Percentiles rank a stretch among this genome's conserved stretches.
Evolutionary conservation across 2,113 vertebrate species (phyloP).

Genomic region (Alligator mississippiensis): DNA sequence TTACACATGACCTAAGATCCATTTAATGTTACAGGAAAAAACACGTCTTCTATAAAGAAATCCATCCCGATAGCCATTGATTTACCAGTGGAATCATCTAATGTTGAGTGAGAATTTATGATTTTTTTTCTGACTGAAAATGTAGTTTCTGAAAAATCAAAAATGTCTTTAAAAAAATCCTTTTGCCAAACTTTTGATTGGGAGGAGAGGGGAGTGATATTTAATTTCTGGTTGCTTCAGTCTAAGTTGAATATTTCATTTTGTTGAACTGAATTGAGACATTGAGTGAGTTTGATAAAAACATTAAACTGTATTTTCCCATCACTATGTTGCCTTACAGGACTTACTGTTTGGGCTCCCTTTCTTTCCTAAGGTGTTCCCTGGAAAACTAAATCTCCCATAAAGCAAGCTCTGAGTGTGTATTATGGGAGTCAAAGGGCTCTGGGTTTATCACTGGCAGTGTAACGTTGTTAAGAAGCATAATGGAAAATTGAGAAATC

Average conservation of each 20-base stretch:
- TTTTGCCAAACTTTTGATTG: not conserved
- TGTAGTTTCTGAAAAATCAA: not conserved
- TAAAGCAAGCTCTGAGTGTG: not conserved
- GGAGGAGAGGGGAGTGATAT: not conserved
- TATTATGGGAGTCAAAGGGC: not conserved
- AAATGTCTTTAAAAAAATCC: not conserved
- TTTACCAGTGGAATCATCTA: not conserved
- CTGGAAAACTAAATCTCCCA: not conserved
- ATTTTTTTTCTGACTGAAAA: conserved; percentile 38
- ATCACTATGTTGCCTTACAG: not conserved
- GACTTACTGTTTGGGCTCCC: not conserved
- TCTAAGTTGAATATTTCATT: not conserved
- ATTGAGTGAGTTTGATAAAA: not conserved
- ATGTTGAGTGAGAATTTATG: not conserved
- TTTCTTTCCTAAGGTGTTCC: not conserved
- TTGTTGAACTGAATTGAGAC: not conserved
- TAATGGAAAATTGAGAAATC: not conserved
- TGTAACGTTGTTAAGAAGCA: no score
- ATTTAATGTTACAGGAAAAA: not conserved
- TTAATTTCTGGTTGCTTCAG: not conserved
- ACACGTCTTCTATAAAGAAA: not conserved
- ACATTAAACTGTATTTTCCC: not conserved
- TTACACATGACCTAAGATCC: not conserved
- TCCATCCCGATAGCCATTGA: conserved; percentile 9
- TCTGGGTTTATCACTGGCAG: not conserved